Conservation (phyloP, 1,140 invertebrate species). For the Scylla paramamosain region DNA sequence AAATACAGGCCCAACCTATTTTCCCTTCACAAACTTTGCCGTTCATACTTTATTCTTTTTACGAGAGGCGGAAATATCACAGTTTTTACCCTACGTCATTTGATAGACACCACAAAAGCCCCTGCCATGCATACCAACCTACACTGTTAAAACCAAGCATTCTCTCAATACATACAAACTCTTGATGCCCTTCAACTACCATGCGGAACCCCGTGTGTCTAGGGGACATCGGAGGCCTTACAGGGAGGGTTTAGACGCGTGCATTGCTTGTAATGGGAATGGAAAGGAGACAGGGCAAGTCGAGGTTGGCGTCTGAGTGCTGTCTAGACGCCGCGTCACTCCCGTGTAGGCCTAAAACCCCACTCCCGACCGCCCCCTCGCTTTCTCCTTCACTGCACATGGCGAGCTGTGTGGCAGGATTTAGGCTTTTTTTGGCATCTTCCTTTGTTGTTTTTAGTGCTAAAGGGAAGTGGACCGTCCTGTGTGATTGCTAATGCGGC, state of each 20-base stretch:
- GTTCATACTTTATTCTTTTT: too few species aligned
- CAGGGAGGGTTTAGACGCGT: background rate
- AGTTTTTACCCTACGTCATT: background rate
- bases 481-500: background rate
- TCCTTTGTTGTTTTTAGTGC: conserved; percentile 23
- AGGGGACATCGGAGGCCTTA: too few species aligned
- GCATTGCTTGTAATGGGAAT: background rate
- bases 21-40: too few species aligned
- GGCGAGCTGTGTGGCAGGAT: conserved; percentile 17
- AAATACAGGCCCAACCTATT: too few species aligned
- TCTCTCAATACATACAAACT: background rate
- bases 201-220: background rate
- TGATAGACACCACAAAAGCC: background rate
- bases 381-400: conserved; percentile 50
- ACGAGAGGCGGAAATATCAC: background rate
- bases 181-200: background rate
- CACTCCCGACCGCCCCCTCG: background rate
- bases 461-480: background rate
- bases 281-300: background rate
- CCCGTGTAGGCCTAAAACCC: background rate
- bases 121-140: background rate
- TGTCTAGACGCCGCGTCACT: conserved; percentile 41
- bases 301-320: conserved; percentile 18
- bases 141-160: background rate
- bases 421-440: conserved; percentile 10